Evolutionary conservation across 2,888 invertebrate genomes (phyloP).

Genomic region (Epinotia demarniana): DNA sequence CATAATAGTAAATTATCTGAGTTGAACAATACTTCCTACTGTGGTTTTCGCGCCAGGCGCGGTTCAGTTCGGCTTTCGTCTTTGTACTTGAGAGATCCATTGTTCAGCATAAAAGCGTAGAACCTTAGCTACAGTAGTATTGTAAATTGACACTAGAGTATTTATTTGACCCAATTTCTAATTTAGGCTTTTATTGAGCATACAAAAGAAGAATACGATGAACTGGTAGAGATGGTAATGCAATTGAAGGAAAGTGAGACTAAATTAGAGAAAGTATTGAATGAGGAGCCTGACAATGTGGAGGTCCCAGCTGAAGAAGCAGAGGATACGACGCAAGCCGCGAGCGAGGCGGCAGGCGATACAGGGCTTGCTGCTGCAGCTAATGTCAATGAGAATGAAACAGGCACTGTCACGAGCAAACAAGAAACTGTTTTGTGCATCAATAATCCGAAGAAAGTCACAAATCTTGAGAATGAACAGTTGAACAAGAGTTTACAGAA

Average conservation of each 20-base stretch:
- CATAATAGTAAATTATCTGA: background rate
- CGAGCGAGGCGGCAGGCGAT: conserved; percentile 48
- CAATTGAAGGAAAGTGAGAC: conserved; percentile 89
- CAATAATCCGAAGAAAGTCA: conserved; percentile 75
- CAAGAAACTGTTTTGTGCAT: conserved; percentile 58
- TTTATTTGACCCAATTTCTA: conserved; percentile 63
- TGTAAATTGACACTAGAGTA: conserved; percentile 29
- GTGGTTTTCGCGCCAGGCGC: background rate
- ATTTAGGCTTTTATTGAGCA: conserved; percentile 82
- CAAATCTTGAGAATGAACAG: conserved; percentile 79
- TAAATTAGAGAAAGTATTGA: conserved; percentile 85
- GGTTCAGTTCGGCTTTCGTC: background rate
- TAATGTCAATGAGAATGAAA: conserved; percentile 55
- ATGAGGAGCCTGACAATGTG: conserved; percentile 69
- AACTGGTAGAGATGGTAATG: conserved; percentile 87
- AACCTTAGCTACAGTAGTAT: conserved; percentile 21
- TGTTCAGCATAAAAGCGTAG: conserved; percentile 15
- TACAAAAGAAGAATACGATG: conserved; percentile 84
- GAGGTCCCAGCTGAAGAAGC: conserved; percentile 68
- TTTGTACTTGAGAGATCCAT: background rate
- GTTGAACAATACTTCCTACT: background rate
- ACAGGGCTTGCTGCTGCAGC: conserved; percentile 48
- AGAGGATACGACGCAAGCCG: conserved; percentile 49
- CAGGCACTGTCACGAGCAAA: conserved; percentile 58
- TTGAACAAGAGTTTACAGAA: conserved; percentile 72